Evolutionary conservation across 2,113 vertebrate species (phyloP), one percentile per base, ranked within the genome.

Genomic region (Andinoacara biseriatus): DNA sequence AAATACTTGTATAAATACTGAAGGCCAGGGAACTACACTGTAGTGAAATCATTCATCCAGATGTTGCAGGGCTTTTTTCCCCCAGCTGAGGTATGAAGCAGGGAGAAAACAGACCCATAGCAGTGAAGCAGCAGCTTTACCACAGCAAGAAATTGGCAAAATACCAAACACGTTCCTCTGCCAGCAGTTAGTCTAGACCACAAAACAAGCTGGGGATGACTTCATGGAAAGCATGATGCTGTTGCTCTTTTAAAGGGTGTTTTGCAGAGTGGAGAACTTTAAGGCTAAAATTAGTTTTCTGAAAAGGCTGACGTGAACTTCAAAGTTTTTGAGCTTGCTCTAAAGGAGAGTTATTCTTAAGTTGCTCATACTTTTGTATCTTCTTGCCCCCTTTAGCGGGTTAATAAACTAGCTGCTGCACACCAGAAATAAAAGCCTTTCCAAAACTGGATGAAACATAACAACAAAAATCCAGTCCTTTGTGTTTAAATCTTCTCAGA

Each of bases 181-280:
- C 89, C 92, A 94, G 82, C 49, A 82, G 74, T 85, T 85, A 67
- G 86, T 90, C 85, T 82, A 87, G 91, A 93, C 88, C 85, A 77
- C 76, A 85, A 69, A 80, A 83, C 61, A 63, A 56, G 67, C 74
- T 78, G 59, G 56, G 78, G 80, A 85, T 91, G 89, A 87, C 86
- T 81, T 82, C 78, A 89, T 90, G 92, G 92, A 95, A 92, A 91
- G 57, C 67, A 87, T 93, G 87, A 93, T 75, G 84, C 76, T 2
- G 78, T 63, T 67, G 22, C 76, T 90, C 78, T 86, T 67, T 78
- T 74, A 67, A 87, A 5, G 26, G 35, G 24, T 75, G 49, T 60
- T 80, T 69, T 67, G 57, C 6, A 81, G 54, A 76, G 57, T 29
- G 62, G 14, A 65, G 29, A 67, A 82, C 35, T 26, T 86, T 22